A percentile compares a stretch with the other conserved stretches of the same genome.
phyloP scores from a whole-genome alignment of 2,888 invertebrate species.

The Polyommatus icarus region DNA sequence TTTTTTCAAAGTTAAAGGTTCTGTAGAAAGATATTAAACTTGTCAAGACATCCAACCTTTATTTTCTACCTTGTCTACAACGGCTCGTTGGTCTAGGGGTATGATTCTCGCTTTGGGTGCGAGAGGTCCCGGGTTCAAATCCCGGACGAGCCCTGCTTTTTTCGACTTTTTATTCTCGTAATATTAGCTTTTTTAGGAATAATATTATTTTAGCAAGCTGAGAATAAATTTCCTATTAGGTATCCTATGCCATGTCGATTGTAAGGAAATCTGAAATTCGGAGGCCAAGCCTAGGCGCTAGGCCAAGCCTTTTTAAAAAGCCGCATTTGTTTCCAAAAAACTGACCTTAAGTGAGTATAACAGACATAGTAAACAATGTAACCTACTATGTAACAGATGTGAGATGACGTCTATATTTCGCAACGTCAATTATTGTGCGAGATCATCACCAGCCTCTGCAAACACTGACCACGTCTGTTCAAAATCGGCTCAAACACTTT shows the following conservation, averaged over 20 bases:
- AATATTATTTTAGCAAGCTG: no score
- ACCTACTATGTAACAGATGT: no score
- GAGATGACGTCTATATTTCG: neutral
- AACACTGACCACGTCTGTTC: conserved; percentile 10
- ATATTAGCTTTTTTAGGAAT: neutral
- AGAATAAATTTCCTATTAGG: no score
- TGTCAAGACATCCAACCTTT: neutral
- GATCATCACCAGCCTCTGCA: neutral
- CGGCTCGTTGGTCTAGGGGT: conserved; percentile 70
- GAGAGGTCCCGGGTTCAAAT: conserved; percentile 71
- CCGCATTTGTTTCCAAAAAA: no score
- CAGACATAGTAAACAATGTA: no score
- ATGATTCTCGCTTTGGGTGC: conserved; percentile 71
- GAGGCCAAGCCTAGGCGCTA: no score
- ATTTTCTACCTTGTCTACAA: neutral
- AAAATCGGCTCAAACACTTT: neutral
- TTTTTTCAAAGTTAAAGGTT: no score
- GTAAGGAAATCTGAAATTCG: no score
- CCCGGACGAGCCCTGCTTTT: conserved; percentile 31
- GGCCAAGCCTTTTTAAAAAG: no score
- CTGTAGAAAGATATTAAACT: neutral
- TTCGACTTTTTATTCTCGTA: neutral
- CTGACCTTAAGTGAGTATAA: no score
- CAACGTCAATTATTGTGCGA: neutral
- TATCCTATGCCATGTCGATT: no score